These are phyloP conservation scores for Troides oblongomaculatus DNA, from an alignment of 2,888 invertebrate genomes.

Conservation along the genomic window DNA sequence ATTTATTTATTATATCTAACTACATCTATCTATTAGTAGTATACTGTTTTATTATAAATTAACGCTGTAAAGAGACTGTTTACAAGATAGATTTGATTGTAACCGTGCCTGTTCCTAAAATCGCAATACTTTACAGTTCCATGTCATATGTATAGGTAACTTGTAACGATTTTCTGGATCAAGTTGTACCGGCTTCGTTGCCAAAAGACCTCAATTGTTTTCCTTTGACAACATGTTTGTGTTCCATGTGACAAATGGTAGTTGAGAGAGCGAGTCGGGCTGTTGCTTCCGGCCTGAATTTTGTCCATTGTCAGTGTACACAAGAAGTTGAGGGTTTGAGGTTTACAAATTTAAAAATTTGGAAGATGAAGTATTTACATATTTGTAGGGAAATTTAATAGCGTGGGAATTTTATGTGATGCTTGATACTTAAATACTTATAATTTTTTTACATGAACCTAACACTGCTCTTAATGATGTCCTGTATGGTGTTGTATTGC, in stretches of 20 bases:
- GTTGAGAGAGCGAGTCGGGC: constrained; percentile 39
- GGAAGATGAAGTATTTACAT: too few species aligned
- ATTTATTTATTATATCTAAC: neutral
- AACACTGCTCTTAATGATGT: too few species aligned
- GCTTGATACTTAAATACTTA: too few species aligned
- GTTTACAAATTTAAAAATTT: constrained; percentile 2
- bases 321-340: constrained; percentile 7
- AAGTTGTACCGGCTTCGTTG: constrained; percentile 35
- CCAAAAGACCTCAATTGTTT: constrained; percentile 57
- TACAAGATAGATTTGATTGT: neutral
- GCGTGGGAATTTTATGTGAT: too few species aligned
- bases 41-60: too few species aligned
- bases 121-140: neutral
- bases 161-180: constrained; percentile 33
- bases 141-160: constrained; percentile 24
- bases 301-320: constrained; percentile 9
- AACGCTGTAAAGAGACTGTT: too few species aligned
- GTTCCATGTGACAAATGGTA: constrained; percentile 53
- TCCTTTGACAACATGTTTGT: constrained; percentile 60
- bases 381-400: too few species aligned
- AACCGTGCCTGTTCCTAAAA: neutral
- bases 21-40: too few species aligned
- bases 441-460: too few species aligned
- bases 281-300: constrained; percentile 30
- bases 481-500: too few species aligned